A percentile compares a stretch with the other conserved stretches of the same genome.
Evolutionary conservation across 2,888 invertebrate species (phyloP).

Genomic region (Acholoe squamosa): DNA sequence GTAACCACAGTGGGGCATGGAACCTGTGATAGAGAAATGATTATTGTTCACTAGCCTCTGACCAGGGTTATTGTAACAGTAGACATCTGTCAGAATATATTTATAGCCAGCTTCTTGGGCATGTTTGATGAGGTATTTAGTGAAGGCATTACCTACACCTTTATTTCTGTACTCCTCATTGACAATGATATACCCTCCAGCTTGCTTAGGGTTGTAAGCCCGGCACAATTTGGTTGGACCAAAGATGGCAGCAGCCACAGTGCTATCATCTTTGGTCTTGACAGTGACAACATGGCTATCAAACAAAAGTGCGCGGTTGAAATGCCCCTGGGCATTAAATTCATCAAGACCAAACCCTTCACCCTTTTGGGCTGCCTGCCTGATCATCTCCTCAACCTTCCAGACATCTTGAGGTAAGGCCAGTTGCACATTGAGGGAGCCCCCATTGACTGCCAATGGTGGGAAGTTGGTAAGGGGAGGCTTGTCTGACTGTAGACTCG

Average conservation of each 20-base stretch:
- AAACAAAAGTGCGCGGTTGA: constrained; percentile 52
- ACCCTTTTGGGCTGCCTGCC: constrained; percentile 15
- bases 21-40: not conserved
- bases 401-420: constrained; percentile 35
- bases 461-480: constrained; percentile 9
- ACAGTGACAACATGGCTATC: constrained; percentile 35
- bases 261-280: constrained; percentile 37
- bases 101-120: not conserved
- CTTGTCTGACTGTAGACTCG: not conserved
- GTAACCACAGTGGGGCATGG: constrained; percentile 21
- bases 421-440: not conserved
- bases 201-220: not conserved
- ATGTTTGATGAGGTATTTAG: not conserved
- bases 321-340: constrained; percentile 45
- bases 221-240: constrained; percentile 38
- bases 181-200: constrained; percentile 8
- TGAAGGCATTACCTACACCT: constrained; percentile 37
- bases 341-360: constrained; percentile 63
- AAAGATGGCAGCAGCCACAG: constrained; percentile 33
- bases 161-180: not conserved
- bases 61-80: not conserved
- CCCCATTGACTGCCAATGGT: not conserved
- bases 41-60: not conserved
- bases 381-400: constrained; percentile 48
- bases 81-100: not conserved